phyloP scores from a whole-genome alignment of 2,797 vertebrate genomes.

The Lepus townsendii region DNA sequence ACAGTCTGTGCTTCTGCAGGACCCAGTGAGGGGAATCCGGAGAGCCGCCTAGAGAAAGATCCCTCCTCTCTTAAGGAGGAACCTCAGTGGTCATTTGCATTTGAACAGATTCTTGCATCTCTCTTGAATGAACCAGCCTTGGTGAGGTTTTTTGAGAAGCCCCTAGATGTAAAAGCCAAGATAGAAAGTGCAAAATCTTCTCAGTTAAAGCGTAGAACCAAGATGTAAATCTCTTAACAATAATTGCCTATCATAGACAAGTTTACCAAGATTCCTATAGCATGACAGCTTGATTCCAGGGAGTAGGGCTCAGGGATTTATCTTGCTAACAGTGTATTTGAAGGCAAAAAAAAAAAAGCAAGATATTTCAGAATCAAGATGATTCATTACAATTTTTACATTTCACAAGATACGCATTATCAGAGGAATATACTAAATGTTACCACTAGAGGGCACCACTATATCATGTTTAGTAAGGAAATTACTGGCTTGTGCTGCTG shows the following conservation, averaged over 20 bases:
- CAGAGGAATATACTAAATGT: constrained; percentile 63
- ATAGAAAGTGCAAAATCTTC: constrained; percentile 91
- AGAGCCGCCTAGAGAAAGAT: constrained; percentile 58
- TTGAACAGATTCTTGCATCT: constrained; percentile 98
- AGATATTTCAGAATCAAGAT: constrained; percentile 84
- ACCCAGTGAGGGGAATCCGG: constrained; percentile 67
- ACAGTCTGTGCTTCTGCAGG: neutral
- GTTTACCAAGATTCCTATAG: constrained; percentile 70
- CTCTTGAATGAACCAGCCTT: constrained; percentile 96
- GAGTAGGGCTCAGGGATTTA: constrained; percentile 74
- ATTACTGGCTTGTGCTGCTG: constrained; percentile 38
- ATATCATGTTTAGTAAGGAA: constrained; percentile 71
- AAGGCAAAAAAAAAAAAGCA: constrained; percentile 76
- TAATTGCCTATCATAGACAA: constrained; percentile 68
- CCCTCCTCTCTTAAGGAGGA: constrained; percentile 76
- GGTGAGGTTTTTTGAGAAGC: constrained; percentile 96
- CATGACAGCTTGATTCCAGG: constrained; percentile 71
- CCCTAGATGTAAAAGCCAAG: constrained; percentile 91
- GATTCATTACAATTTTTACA: constrained; percentile 69
- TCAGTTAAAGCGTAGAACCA: constrained; percentile 91
- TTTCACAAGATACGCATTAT: constrained; percentile 71
- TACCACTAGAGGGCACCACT: constrained; percentile 70
- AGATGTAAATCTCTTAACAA: constrained; percentile 83
- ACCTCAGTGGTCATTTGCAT: constrained; percentile 96
- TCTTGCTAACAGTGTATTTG: constrained; percentile 71